Evolutionary conservation across 1,140 invertebrate species (phyloP), one percentile per base, ranked within the genome.

Genomic region (Neoseiulus cucumeris): DNA sequence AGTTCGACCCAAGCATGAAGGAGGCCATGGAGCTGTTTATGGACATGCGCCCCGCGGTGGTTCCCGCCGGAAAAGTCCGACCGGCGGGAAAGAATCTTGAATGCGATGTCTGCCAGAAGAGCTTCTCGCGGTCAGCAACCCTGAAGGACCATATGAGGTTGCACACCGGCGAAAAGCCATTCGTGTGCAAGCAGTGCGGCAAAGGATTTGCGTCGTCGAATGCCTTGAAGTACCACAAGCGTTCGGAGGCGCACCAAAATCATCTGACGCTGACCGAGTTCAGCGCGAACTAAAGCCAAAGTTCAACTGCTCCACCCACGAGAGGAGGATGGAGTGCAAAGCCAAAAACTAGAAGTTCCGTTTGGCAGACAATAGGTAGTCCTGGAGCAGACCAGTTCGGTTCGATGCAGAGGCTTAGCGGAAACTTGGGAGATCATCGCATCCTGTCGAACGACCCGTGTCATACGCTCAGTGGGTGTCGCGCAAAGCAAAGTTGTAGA

Each of bases 81-180:
- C 51, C 51, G 4, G 51, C 51, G 14, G 51, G 51, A 20, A n/a
- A 25, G 9, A 25, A 59, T 25, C 51, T 59, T 20, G 51, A 59
- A 9, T 59, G 51, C 22, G 22, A 59, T 14, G 51, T 59, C 1
- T 71, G 71, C 45, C 64, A 66, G 41, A 69, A 68, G 39, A 41
- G 25, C 17, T 71, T 70, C 41, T 44, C 65, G 22, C 59, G 65
- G 22, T 28, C 44, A 12, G 66, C 67, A 22, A 69, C 51, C 4
- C 65, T 72, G 29, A 65, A 68, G 22, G 66, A 69, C 29, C 82
- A 83, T 66, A 80, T 82, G 77, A 75, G 80, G 0, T 77, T 76
- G 0, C 79, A 81, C 66, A 79, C 78, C 0, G 78, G 77, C 2
- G 79, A 79, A 68, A 78, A 77, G 66, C 78, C 78, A 2, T 79